Percentiles rank a stretch among this genome's conserved stretches.
Conservation (phyloP, 2,888 invertebrate species). For the Gymnosoma rotundatum region DNA sequence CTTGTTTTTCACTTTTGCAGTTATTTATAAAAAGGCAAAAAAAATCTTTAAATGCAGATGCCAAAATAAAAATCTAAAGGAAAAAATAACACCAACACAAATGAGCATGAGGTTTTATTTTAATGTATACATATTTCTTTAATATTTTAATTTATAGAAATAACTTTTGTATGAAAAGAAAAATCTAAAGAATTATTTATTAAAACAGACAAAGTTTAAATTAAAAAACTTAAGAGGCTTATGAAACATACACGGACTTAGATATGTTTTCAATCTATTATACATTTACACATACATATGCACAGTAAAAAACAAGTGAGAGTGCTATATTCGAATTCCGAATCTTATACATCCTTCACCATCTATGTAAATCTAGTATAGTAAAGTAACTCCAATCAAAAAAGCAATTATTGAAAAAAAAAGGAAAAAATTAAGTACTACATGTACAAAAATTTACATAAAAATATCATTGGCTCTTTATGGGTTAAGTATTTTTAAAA, state of each 20-base stretch:
- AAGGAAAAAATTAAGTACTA: no score
- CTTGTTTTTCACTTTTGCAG: slow-evolving; percentile 18
- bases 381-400: no score
- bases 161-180: not conserved
- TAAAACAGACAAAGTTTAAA: no score
- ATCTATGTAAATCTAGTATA: no score
- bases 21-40: slow-evolving; percentile 7
- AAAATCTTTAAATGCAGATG: slow-evolving; percentile 25
- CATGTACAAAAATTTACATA: no score
- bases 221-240: slow-evolving; percentile 26
- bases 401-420: no score
- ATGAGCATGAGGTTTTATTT: slow-evolving; percentile 34
- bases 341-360: no score
- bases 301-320: no score
- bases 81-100: slow-evolving; percentile 9
- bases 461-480: no score
- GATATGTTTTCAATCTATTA: not conserved
- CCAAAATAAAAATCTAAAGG: slow-evolving; percentile 14
- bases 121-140: not conserved
- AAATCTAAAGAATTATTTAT: no score
- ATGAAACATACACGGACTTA: not conserved
- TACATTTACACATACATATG: slow-evolving; percentile 2
- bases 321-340: no score
- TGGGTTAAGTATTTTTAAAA: no score
- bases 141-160: slow-evolving; percentile 36